Evolutionary conservation across 2,113 vertebrate genomes (phyloP), one percentile per base, ranked within the genome.

Genomic region (Phyllostomus hastatus): DNA sequence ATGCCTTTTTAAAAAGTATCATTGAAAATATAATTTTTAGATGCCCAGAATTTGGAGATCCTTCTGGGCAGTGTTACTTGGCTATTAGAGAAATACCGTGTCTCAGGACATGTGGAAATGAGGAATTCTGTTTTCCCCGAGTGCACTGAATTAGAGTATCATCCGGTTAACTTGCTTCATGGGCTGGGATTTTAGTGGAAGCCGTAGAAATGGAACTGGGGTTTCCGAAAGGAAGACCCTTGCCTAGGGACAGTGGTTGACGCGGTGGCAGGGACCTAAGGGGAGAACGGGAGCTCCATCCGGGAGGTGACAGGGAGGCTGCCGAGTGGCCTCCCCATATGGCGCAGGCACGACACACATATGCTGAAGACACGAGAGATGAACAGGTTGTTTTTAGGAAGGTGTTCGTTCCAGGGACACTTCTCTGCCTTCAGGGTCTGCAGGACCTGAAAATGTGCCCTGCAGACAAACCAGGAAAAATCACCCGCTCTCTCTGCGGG

Each of bases 371-470:
- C 94, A 90, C 85, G 57, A 89, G 93, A 93, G 86, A 87, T 46
- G 93, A 91, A 72, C 95, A 80, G 96, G 72, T 90, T 96, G 96
- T 97, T 97, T 96, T 96, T 97, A 97, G 95, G 73, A 67, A 90
- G 76, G 89, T 95, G 89, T 97, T 95, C 93, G 88, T 96, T 94
- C 94, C 95, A 94, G 91, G 87, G 95, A 88, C 38, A 10, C 52
- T 82, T 85, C 88, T 96, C 35, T 93, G 95, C 28, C 61, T 78
- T 86, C 86, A 4, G 6, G 43, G 76, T 87, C 83, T 75, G 33
- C 31, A 26, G 50, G 24, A 67, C 26, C 24, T 54, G 72, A 33
- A 66, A 61, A 61, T 76, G 70, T 52, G 89, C 22, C 92, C 81
- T 96, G 89, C 80, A 91, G 64, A 76, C 35, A 82, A 89, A 75